phyloP scores from a whole-genome alignment of 2,888 invertebrate species.

The Halictus quadricinctus region DNA sequence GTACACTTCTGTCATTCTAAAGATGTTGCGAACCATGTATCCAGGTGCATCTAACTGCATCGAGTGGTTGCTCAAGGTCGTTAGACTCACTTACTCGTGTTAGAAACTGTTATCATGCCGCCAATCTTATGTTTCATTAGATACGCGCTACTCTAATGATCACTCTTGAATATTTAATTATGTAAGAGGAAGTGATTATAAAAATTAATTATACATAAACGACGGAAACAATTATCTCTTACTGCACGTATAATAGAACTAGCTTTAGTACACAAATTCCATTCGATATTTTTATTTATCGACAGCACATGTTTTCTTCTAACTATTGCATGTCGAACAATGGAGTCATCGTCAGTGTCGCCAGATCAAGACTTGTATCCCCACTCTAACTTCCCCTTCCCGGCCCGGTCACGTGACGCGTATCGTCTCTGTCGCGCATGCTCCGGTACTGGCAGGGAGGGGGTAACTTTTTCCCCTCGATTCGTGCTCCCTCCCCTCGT shows the following conservation, averaged over 20 bases:
- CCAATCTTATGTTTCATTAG: not conserved
- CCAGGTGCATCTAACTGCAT: not conserved
- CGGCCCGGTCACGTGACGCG: no score
- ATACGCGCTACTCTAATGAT: not conserved
- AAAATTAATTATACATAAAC: not conserved
- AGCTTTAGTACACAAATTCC: no score
- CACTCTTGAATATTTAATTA: not conserved
- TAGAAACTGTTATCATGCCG: not conserved
- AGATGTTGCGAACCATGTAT: not conserved
- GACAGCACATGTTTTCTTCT: not conserved
- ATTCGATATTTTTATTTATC: not conserved
- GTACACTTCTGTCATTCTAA: no score
- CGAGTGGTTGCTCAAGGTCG: not conserved
- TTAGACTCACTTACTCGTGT: not conserved
- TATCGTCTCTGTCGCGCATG: no score
- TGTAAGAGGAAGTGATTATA: not conserved
- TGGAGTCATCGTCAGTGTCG: no score
- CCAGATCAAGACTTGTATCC: no score
- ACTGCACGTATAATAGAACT: no score
- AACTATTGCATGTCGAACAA: no score
- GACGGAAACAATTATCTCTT: not conserved
- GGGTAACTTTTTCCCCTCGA: no score
- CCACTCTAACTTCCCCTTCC: no score
- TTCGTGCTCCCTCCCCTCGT: no score
- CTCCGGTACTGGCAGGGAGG: no score